Evolutionary conservation across 2,888 invertebrate genomes (phyloP).

Genomic region (Bruchidius siliquastri): DNA sequence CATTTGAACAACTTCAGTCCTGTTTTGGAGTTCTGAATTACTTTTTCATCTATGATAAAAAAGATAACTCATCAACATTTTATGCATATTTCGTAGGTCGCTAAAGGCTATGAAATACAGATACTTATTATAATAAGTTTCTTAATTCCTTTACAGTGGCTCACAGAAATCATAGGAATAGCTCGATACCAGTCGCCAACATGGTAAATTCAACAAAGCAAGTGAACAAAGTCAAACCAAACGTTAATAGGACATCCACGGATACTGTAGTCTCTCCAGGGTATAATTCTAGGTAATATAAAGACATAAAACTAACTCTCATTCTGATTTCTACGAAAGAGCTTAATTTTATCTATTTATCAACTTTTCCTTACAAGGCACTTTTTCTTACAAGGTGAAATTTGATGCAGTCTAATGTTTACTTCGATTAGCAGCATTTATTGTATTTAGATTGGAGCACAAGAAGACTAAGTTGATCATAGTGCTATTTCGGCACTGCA

Average conservation of each 20-base stretch:
- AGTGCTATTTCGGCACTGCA: constrained; percentile 16
- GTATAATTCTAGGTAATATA: constrained; percentile 58
- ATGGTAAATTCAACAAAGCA: constrained; percentile 76
- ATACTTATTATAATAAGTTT: too few species aligned
- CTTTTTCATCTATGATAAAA: too few species aligned
- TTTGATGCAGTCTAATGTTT: neutral
- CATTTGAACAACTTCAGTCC: too few species aligned
- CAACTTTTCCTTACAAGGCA: neutral
- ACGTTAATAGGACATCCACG: constrained; percentile 71
- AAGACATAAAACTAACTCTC: neutral
- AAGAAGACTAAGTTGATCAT: neutral
- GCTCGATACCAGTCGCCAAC: constrained; percentile 61
- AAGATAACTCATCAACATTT: too few species aligned
- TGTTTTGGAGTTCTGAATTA: too few species aligned
- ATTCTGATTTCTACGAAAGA: neutral
- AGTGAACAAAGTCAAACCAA: constrained; percentile 86
- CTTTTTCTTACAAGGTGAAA: neutral
- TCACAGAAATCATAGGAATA: constrained; percentile 69
- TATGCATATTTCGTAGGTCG: too few species aligned
- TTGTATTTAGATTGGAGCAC: neutral
- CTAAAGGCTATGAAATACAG: too few species aligned
- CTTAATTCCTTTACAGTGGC: constrained; percentile 56
- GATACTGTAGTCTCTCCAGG: constrained; percentile 68
- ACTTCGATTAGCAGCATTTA: neutral
- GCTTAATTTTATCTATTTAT: neutral